Conservation (phyloP, 2,888 invertebrate genomes). For the Pharmacophagus antenor region DNA sequence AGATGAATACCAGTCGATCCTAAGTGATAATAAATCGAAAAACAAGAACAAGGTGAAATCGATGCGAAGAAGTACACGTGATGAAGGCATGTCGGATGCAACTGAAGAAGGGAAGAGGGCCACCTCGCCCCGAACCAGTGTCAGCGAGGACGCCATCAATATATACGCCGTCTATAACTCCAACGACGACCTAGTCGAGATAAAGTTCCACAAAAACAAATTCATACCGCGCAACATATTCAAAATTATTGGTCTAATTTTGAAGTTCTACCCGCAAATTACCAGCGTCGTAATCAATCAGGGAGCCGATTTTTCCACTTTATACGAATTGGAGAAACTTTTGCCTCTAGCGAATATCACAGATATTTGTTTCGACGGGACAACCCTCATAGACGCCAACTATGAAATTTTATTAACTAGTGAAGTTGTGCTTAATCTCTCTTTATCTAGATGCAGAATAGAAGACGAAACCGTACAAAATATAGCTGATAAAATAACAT, state of each 20-base stretch:
- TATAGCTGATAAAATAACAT: conserved; percentile 43
- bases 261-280: conserved; percentile 44
- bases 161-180: conserved; percentile 45
- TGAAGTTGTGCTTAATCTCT: conserved; percentile 43
- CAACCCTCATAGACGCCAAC: conserved; percentile 44
- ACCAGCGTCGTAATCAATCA: conserved; percentile 44
- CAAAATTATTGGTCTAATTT: conserved; percentile 46
- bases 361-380: conserved; percentile 52
- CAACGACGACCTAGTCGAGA: conserved; percentile 41
- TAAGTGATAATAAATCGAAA: conserved; percentile 38
- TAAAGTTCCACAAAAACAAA: conserved; percentile 47
- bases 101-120: conserved; percentile 28
- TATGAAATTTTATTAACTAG: conserved; percentile 48
- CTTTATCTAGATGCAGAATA: conserved; percentile 52
- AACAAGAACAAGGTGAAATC: conserved; percentile 37
- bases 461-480: conserved; percentile 45
- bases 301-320: conserved; percentile 40
- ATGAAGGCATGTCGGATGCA: conserved; percentile 34
- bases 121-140: conserved; percentile 13
- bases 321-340: conserved; percentile 52
- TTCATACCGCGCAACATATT: conserved; percentile 46
- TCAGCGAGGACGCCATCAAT: conserved; percentile 31
- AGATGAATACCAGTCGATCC: conserved; percentile 41
- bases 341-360: conserved; percentile 48
- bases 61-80: conserved; percentile 23